phyloP scores from a whole-genome alignment of 2,797 vertebrate genomes.

The Halcyon chelicuti region DNA sequence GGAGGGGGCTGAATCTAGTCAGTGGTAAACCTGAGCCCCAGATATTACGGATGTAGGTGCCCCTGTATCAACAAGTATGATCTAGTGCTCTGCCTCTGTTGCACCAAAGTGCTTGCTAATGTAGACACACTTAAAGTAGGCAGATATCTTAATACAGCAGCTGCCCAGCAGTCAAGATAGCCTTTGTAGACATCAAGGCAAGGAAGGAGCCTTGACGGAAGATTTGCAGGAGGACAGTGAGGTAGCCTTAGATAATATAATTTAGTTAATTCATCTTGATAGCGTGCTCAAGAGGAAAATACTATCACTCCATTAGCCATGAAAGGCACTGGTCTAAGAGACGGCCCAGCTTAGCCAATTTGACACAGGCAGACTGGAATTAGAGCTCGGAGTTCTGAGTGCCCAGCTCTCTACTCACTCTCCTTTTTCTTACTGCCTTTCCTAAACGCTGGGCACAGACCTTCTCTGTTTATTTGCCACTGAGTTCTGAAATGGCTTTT shows the following conservation, averaged over 20 bases:
- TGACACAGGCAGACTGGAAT: background rate
- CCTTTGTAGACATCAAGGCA: background rate
- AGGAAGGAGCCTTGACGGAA: background rate
- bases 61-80: background rate
- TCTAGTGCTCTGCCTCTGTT: background rate
- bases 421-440: background rate
- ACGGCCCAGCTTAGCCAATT: background rate
- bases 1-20: background rate
- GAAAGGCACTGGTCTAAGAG: background rate
- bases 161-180: background rate
- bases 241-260: background rate
- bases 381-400: background rate
- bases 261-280: conserved; percentile 19
- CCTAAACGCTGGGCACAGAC: background rate
- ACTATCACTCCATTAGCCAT: background rate
- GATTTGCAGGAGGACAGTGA: background rate
- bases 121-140: background rate
- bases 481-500: conserved; percentile 4
- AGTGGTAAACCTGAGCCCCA: background rate
- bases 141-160: background rate
- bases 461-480: background rate
- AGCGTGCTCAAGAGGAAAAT: background rate
- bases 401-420: background rate
- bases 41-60: background rate
- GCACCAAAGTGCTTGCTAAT: background rate